Conservation (phyloP, 2,888 invertebrate species). For the Gymnoscelis rufifasciata region DNA sequence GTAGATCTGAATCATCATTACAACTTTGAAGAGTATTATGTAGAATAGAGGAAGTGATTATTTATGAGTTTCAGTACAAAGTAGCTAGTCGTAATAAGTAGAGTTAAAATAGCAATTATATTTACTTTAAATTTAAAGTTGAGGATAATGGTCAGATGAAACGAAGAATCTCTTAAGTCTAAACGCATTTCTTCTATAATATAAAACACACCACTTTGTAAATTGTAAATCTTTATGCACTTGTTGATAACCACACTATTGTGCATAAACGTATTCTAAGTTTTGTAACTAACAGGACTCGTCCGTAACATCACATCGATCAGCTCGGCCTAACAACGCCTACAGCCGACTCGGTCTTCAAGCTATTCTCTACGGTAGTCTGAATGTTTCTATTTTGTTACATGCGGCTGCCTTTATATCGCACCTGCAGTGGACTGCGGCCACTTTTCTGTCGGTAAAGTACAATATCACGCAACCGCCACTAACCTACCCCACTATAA, state of each 20-base stretch:
- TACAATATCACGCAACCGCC: conserved; percentile 83
- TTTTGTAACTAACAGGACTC: conserved; percentile 24
- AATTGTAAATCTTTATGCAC: conserved; percentile 21
- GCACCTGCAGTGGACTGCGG: conserved; percentile 82
- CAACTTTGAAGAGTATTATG: conserved; percentile 21
- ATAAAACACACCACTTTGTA: conserved; percentile 15
- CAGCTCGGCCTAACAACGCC: conserved; percentile 15
- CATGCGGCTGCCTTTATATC: conserved; percentile 80
- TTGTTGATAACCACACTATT: conserved; percentile 25
- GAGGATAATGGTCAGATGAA: conserved; percentile 30
- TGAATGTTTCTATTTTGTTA: conserved; percentile 77
- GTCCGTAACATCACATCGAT: conserved; percentile 17
- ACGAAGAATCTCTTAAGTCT: conserved; percentile 24
- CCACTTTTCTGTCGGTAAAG: conserved; percentile 83
- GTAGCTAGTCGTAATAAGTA: conserved; percentile 62
- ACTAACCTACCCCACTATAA: conserved; percentile 72
- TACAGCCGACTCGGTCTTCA: conserved; percentile 10
- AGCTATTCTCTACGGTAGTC: conserved; percentile 41
- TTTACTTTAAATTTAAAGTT: conserved; percentile 26
- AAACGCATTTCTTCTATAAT: conserved; percentile 19
- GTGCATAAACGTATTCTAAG: conserved; percentile 20
- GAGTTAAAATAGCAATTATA: conserved; percentile 30
- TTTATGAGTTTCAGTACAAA: conserved; percentile 58
- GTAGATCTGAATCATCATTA: conserved; percentile 50
- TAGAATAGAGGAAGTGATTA: conserved; percentile 26